Conservation (phyloP, 2,888 invertebrate genomes). For the Acronicta aceris region DNA sequence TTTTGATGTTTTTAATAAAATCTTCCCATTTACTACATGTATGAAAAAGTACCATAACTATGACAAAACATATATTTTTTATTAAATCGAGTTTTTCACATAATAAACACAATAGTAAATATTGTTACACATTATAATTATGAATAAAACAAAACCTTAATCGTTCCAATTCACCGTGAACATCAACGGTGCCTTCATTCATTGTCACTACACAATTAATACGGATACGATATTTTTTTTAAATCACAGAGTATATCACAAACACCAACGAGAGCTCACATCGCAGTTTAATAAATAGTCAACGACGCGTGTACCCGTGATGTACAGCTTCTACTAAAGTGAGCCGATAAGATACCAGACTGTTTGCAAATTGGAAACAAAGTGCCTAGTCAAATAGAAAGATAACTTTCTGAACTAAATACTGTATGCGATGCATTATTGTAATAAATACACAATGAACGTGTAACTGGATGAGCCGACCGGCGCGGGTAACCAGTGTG, state of each 20-base stretch:
- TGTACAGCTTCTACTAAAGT: conserved; percentile 76
- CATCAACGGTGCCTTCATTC: conserved; percentile 76
- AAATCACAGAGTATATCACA: conserved; percentile 55
- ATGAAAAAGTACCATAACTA: background rate
- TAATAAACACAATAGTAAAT: too few species aligned
- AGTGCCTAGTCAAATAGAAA: conserved; percentile 68
- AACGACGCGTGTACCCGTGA: conserved; percentile 69
- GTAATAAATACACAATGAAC: conserved; percentile 57
- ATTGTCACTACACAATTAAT: conserved; percentile 59
- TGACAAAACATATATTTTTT: too few species aligned
- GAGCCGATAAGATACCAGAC: conserved; percentile 79
- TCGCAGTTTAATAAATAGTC: conserved; percentile 63
- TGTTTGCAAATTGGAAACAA: conserved; percentile 79
- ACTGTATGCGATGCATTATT: conserved; percentile 61
- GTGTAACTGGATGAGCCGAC: conserved; percentile 57
- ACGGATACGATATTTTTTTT: conserved; percentile 28
- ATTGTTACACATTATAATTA: conserved; percentile 5
- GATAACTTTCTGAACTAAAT: conserved; percentile 64
- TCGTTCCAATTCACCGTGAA: conserved; percentile 77
- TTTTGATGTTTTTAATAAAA: background rate
- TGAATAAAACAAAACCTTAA: conserved; percentile 68
- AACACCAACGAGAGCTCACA: conserved; percentile 62
- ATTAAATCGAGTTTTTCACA: too few species aligned
- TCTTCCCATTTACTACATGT: background rate
- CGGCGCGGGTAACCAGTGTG: conserved; percentile 52